Conservation (phyloP, 2,888 invertebrate genomes). For the Pristionchus exspectatus region DNA sequence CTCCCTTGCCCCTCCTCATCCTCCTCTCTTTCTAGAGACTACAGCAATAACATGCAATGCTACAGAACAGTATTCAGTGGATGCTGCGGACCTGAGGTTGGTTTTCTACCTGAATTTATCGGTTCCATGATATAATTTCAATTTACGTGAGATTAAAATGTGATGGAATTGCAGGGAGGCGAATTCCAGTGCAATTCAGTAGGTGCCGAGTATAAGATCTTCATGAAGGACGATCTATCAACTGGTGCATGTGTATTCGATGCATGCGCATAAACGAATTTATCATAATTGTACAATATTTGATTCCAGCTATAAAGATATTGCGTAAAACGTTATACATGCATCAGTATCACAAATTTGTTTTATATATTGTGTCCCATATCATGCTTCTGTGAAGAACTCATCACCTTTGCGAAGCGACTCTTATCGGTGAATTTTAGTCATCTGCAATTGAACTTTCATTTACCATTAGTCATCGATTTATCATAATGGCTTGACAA, state of each 20-base stretch:
- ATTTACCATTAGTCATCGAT: neutral
- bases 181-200: constrained; percentile 46
- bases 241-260: neutral
- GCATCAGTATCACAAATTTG: too few species aligned
- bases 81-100: constrained; percentile 41
- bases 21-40: neutral
- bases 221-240: constrained; percentile 7
- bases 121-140: neutral
- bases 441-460: neutral
- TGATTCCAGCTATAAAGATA: neutral
- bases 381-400: too few species aligned
- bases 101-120: neutral
- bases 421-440: neutral
- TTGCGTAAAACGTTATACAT: too few species aligned
- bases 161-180: neutral
- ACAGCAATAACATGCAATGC: constrained; percentile 33
- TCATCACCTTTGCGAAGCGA: too few species aligned
- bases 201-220: constrained; percentile 23
- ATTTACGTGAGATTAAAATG: neutral
- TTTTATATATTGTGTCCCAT: too few species aligned
- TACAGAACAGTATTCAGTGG: neutral
- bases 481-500: too few species aligned
- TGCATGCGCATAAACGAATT: neutral
- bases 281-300: neutral
- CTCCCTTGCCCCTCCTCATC: neutral